A percentile compares a stretch with the other conserved stretches of the same genome.
phyloP scores from a whole-genome alignment of 2,113 vertebrate genomes.

The Lichenostomus cassidix region DNA sequence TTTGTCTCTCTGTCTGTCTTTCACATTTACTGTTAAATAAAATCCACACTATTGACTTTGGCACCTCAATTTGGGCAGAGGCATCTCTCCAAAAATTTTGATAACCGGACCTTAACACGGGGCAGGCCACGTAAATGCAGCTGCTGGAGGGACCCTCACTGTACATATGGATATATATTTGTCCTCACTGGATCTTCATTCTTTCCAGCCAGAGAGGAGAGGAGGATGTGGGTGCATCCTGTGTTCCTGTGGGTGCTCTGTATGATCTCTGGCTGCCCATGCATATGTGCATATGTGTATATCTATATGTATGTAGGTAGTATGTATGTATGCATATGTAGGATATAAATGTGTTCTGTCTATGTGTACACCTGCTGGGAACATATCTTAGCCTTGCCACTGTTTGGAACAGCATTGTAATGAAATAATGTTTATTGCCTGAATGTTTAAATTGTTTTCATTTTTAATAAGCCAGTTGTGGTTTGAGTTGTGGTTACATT shows the following conservation, averaged over 20 bases:
- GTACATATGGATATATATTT: background rate
- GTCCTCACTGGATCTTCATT: background rate
- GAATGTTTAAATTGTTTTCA: background rate
- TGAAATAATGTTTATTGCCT: background rate
- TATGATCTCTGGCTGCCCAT: background rate
- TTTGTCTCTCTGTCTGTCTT: background rate
- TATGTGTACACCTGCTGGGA: background rate
- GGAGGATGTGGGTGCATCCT: background rate
- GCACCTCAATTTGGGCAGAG: background rate
- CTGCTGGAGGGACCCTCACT: background rate
- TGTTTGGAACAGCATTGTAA: background rate
- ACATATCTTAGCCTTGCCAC: background rate
- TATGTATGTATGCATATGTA: no score
- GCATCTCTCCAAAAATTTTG: background rate
- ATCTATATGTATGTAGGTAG: no score
- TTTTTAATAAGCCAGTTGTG: background rate
- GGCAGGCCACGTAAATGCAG: background rate
- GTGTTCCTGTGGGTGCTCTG: background rate
- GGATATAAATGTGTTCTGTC: background rate
- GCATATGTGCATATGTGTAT: background rate
- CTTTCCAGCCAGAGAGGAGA: background rate
- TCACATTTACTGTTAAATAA: background rate
- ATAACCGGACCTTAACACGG: background rate
- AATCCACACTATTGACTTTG: background rate
- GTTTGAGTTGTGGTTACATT: background rate